Evolutionary conservation across 2,797 vertebrate genomes (phyloP), one percentile per base, ranked within the genome.

Genomic region (Enoplosus armatus): DNA sequence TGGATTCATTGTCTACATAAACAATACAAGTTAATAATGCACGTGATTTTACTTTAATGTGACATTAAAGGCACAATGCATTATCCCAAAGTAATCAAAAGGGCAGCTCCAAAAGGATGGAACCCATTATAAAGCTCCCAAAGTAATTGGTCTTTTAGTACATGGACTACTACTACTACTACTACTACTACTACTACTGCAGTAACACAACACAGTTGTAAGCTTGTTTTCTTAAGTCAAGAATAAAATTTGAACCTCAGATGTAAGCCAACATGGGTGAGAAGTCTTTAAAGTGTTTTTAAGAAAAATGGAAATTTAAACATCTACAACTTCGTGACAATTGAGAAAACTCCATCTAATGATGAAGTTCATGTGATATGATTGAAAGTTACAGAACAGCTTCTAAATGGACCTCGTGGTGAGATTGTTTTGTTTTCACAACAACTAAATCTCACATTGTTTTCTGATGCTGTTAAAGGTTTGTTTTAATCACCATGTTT

Each of bases 401-500:
- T 54, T 41, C 2, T 14, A 48, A 37, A 50, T 29, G 55, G 16
- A 26, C 16, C 24, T 48, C 12, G 27, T 24, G 7, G 35, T 50
- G 12, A 39, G 8, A n/a, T 5, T 51, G 16, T 67, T 75, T 5
- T 51, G 16, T 67, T 75, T 48, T 18, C 4, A 43, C 24, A 27
- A 24, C 33, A n/a, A 22, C 7, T n/a, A 20, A 43, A 45, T 55
- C 37, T 35, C 0, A 18, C 41, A 18, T n/a, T 41, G 24, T 35
- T 62, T 37, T 68, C 0, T 55, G 39, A n/a, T 27, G 12, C 37
- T 22, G 8, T 54, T 58, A 26, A 29, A 68, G 4, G 16, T n/a
- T 35, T 66, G n/a, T 47, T 60, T 66, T 27, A 45, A 53, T 59
- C 55, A 33, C 26, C 26, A 16, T 58, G n/a, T 58, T 70, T 37